Conservation (phyloP, 2,888 invertebrate genomes). For the Metacarcinus magister region DNA sequence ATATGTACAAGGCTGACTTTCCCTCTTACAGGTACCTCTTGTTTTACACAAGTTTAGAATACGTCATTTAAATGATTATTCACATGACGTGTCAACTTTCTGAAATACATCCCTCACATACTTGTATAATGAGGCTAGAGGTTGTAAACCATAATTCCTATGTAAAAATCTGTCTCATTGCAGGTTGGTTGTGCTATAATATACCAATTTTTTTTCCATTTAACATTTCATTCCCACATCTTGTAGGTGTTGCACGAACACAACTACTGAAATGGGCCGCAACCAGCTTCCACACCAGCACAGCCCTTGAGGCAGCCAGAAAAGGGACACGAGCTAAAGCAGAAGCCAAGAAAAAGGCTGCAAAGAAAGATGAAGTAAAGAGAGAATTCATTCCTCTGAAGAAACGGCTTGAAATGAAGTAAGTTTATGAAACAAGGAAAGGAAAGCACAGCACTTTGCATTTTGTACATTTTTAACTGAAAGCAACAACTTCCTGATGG, state of each 20-base stretch:
- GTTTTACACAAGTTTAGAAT: too few relatives aligned
- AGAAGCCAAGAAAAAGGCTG: slow-evolving; percentile 73
- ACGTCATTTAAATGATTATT: too few relatives aligned
- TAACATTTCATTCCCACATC: background rate
- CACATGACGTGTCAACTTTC: too few relatives aligned
- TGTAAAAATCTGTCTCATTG: background rate
- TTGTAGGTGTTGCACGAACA: background rate
- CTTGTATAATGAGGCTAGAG: too few relatives aligned
- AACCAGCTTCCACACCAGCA: slow-evolving; percentile 55
- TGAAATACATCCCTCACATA: too few relatives aligned
- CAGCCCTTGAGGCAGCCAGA: slow-evolving; percentile 72
- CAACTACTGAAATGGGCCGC: background rate
- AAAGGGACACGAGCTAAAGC: slow-evolving; percentile 77
- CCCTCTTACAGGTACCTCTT: too few relatives aligned
- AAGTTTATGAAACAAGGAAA: slow-evolving; percentile 45
- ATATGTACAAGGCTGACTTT: too few relatives aligned
- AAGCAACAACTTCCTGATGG: background rate
- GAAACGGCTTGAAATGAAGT: slow-evolving; percentile 70
- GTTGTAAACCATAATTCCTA: background rate
- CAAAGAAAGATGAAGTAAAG: slow-evolving; percentile 70
- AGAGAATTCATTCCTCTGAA: slow-evolving; percentile 71
- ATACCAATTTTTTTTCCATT: background rate
- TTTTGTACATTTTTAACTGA: background rate
- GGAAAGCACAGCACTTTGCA: background rate
- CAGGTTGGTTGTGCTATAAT: background rate